Evolutionary conservation across 2,113 vertebrate species (phyloP), one percentile per base, ranked within the genome.

Genomic region (Phylloscopus whistleri): DNA sequence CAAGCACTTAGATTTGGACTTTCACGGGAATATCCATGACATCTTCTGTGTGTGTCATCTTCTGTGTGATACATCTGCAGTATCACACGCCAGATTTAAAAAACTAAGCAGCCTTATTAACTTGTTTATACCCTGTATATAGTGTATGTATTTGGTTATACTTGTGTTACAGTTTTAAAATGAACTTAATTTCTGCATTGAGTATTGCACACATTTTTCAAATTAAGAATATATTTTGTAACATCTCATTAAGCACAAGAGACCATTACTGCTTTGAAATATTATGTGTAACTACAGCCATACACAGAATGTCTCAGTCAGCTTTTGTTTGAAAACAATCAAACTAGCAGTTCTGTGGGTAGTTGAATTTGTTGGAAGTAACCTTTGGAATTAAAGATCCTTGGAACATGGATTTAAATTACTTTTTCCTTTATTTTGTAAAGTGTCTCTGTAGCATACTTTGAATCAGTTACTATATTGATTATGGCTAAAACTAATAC

Each of bases 221-320:
- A 48, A 93, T 67, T 88, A 93, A 90, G 76, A 90, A 88, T 86
- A 91, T 94, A 85, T 94, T 94, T 94, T 94, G 72, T 86, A 93
- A 72, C 19, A 33, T 76, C 68, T 86, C 78, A 81, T 64, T 78
- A 89, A 94, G 79, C 86, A 93, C 46, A 91, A 55, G 72, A 90
- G 86, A 94, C 56, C 48, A 69, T 87, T 90, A 62, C 44, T 95
- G 66, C 69, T 91, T 95, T 76, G 84, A 68, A 90, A 73, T 62
- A 70, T 9, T 74, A 44, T 41, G 55, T 81, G 1, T 83, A 88
- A 74, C 59, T 89, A 53, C 58, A 90, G 84, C 84, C 66, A 62
- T 68, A 53, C 37, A 56, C 39, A 53, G 67, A 86, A 53, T 67
- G n/a, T 69, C 52, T 86, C 27, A 21, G 66, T 68, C 79, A 73